Conservation (phyloP, 1,140 invertebrate genomes). For the Bilobella aurantiaca region DNA sequence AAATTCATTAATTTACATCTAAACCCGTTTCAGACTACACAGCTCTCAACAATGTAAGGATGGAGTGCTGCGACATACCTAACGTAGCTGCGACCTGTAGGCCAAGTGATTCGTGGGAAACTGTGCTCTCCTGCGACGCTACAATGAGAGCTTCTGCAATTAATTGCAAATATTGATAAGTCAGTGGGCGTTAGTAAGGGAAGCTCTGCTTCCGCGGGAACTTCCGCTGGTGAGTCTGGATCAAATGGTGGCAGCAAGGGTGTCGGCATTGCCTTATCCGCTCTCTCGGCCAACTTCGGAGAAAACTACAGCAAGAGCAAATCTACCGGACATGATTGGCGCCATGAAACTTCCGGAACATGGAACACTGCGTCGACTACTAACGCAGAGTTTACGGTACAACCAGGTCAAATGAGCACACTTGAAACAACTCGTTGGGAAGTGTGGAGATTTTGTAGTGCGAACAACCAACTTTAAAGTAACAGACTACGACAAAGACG, state of each 20-base stretch:
- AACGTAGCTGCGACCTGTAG: conserved; percentile 4
- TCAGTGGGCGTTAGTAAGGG: not conserved
- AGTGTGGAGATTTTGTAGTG: conserved; percentile 8
- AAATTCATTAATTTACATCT: not conserved
- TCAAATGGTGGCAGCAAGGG: not conserved
- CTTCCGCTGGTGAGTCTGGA: not conserved
- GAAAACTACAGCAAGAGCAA: not conserved
- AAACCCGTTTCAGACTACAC: conserved; percentile 8
- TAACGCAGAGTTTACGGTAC: not conserved
- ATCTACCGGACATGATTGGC: not conserved
- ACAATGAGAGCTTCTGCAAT: not conserved
- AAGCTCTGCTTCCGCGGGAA: not conserved
- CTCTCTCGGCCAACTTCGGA: not conserved
- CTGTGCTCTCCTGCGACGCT: conserved; percentile 10
- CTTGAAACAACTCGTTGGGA: conserved; percentile 14
- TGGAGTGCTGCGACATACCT: conserved; percentile 20
- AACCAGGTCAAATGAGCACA: not conserved
- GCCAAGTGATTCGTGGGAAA: conserved; percentile 10
- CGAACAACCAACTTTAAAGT: conserved; percentile 6
- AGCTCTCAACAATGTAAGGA: conserved; percentile 11
- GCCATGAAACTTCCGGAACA: not conserved
- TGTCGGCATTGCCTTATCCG: not conserved
- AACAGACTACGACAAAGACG: not conserved
- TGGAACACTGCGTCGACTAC: not conserved
- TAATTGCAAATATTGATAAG: conserved; percentile 10